Percentiles rank a stretch among this genome's conserved stretches.
Evolutionary conservation across 2,113 vertebrate genomes (phyloP).

Genomic region (Trogon surrucura): DNA sequence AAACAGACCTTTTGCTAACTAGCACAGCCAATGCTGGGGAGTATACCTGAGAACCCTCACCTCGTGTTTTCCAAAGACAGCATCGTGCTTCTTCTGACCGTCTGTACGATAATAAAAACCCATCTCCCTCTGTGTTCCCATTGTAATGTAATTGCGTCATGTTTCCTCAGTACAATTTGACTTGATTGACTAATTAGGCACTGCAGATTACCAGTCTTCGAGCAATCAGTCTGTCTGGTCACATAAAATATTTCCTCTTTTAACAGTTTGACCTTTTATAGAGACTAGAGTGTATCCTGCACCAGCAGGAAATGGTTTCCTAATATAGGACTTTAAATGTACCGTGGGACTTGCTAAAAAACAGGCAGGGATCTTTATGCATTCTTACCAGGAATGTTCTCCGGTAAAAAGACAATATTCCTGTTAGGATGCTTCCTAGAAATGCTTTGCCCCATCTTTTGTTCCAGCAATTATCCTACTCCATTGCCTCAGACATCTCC

Average conservation of each 20-base stretch:
- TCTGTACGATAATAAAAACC: background rate
- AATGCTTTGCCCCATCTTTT: background rate
- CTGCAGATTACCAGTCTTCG: background rate
- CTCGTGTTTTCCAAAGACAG: fast-evolving
- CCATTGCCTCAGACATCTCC: background rate
- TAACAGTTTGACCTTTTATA: background rate
- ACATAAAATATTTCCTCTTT: background rate
- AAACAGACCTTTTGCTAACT: background rate
- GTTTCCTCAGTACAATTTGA: background rate
- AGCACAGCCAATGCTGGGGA: fast-evolving
- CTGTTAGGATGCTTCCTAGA: background rate
- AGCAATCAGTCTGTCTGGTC: background rate
- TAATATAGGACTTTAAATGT: background rate
- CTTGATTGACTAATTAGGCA: background rate
- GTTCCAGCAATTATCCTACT: background rate
- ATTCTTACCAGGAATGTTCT: background rate
- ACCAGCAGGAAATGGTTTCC: background rate
- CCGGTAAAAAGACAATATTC: background rate
- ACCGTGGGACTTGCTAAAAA: background rate
- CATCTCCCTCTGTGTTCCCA: background rate
- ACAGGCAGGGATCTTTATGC: background rate
- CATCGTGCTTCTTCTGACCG: background rate
- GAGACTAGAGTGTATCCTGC: too few relatives aligned
- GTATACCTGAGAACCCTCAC: background rate
- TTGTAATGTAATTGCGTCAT: background rate